Conservation (phyloP, 2,113 vertebrate species). For the Morone saxatilis region DNA sequence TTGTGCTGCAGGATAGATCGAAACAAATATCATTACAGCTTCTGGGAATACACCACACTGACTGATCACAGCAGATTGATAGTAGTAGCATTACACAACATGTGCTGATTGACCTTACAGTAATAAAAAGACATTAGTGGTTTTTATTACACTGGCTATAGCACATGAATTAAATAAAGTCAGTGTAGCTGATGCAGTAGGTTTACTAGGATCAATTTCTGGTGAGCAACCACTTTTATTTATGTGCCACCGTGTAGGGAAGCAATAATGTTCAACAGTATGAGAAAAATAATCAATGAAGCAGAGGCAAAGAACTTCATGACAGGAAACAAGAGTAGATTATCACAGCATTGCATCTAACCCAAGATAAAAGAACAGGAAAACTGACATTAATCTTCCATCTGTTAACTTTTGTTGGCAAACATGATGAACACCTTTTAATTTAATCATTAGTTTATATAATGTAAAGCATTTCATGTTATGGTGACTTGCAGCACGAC, state of each 20-base stretch:
- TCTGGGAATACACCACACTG: background rate
- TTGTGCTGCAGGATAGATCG: slow-evolving; percentile 82
- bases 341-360: background rate
- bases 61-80: background rate
- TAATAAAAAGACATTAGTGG: slow-evolving; percentile 9
- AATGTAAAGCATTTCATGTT: background rate
- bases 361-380: background rate
- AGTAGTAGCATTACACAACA: background rate
- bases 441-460: background rate
- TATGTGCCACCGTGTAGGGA: background rate
- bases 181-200: slow-evolving; percentile 14
- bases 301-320: background rate
- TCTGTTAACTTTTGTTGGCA: background rate
- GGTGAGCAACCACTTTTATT: background rate
- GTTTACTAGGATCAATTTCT: background rate
- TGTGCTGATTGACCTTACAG: background rate
- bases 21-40: slow-evolving; percentile 42
- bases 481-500: background rate
- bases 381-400: background rate
- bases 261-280: background rate
- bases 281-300: slow-evolving; percentile 4
- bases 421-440: background rate
- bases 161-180: slow-evolving; percentile 2
- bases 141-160: background rate
- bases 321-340: slow-evolving; percentile 2